Conservation (phyloP, 2,888 invertebrate genomes). For the Diadromus collaris region DNA sequence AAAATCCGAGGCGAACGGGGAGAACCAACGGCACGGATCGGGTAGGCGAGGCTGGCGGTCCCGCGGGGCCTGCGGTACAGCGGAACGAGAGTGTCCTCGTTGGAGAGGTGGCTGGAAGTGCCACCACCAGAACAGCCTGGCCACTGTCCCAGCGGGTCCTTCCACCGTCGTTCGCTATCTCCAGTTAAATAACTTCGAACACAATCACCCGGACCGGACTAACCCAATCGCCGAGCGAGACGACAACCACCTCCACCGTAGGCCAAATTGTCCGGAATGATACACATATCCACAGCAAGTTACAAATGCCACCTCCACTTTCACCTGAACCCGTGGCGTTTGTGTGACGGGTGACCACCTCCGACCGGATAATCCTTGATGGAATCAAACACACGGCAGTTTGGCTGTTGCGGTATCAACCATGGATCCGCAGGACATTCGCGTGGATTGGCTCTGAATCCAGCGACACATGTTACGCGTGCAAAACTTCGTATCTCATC, state of each 20-base stretch:
- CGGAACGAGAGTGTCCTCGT: constrained; percentile 50
- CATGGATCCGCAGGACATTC: neutral
- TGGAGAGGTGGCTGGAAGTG: constrained; percentile 50
- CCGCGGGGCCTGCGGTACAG: constrained; percentile 28
- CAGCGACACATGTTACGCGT: constrained; percentile 8
- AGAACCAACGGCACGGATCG: constrained; percentile 10
- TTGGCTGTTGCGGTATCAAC: neutral
- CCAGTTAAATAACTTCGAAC: constrained; percentile 43
- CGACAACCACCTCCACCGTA: constrained; percentile 38
- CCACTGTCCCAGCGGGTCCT: constrained; percentile 36
- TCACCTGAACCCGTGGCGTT: neutral
- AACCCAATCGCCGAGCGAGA: constrained; percentile 41
- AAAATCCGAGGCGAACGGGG: constrained; percentile 41
- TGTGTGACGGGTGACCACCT: constrained; percentile 16
- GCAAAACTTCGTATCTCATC: neutral
- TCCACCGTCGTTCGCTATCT: constrained; percentile 36
- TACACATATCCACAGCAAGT: neutral
- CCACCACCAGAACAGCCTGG: constrained; percentile 29
- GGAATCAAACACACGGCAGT: constrained; percentile 16
- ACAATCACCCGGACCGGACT: constrained; percentile 49
- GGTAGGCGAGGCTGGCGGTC: constrained; percentile 51
- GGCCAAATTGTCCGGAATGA: neutral
- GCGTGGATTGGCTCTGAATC: neutral
- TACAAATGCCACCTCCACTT: neutral
- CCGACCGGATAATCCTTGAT: constrained; percentile 5